Evolutionary conservation across 2,113 vertebrate species (phyloP), one percentile per base, ranked within the genome.

Genomic region (Prionailurus viverrinus): DNA sequence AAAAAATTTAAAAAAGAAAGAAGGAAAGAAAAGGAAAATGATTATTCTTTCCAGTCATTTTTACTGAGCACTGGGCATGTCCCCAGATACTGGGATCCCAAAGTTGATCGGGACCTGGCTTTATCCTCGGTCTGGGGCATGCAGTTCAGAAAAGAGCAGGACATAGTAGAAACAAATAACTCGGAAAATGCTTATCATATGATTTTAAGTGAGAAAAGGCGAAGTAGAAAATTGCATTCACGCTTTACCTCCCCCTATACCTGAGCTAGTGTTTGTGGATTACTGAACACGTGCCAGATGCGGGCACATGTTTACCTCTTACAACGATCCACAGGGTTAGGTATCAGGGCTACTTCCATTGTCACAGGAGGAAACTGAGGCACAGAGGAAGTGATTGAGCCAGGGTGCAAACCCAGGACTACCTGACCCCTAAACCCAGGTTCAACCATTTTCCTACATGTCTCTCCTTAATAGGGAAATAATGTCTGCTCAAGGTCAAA

Each of bases 291-390:
- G 4, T 27, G 19, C 45, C 65, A 31, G 92, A 61, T 19, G 31
- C 53, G 21, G 29, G 36, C 58, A 88, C 76, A 9, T 7, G 41
- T 31, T n/a, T 29, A 19, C 29, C 13, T 65, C 13, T 73, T 4
- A 73, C 10, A 1, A 1, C 25, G 53, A n/a, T 19, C 53, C 51
- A 61, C 0, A 48, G n/a, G 55, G 36, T 25, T 78, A 41, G 51
- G 8, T 9, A 29, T 48, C 41, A 23, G 33, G 19, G 8, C 53
- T 39, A 18, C 29, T 7, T 13, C 7, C 1, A 1, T 53, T 71
- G 84, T 87, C 61, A 76, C 16, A 83, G 58, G 68, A 79, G 39
- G 88, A 94, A 86, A 83, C 55, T 55, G 27, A 95, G 78, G 69
- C 65, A 58, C 25, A 2, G 58, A 91, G 23, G 23, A 74, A 83